Evolutionary conservation across 2,888 invertebrate species (phyloP).

Genomic region (Geotrupes spiniger): DNA sequence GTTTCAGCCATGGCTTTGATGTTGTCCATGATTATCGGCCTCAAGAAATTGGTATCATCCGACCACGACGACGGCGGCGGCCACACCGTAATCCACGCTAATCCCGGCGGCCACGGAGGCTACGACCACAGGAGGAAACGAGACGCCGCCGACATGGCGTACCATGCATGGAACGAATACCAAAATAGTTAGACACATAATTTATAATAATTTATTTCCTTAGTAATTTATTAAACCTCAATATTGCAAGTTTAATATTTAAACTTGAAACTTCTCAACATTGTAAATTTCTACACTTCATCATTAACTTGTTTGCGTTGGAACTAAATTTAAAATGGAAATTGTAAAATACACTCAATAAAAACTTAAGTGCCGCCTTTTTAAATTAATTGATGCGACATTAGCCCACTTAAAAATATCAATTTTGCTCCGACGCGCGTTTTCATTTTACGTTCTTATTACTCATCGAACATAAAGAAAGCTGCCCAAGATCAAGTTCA

Average conservation of each 20-base stretch:
- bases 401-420: slow-evolving; percentile 9
- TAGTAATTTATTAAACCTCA: not conserved
- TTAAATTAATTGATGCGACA: slow-evolving; percentile 7
- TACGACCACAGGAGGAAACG: slow-evolving; percentile 56
- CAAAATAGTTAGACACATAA: slow-evolving; percentile 28
- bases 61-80: slow-evolving; percentile 52
- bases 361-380: slow-evolving; percentile 6
- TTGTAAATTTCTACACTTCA: too few species aligned
- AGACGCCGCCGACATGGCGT: slow-evolving; percentile 47
- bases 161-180: slow-evolving; percentile 50
- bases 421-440: not conserved
- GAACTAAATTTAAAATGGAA: slow-evolving; percentile 3
- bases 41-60: slow-evolving; percentile 65
- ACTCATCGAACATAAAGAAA: slow-evolving; percentile 17
- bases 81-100: slow-evolving; percentile 55
- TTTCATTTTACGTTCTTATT: slow-evolving; percentile 11
- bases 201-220: slow-evolving; percentile 21
- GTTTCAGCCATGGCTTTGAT: slow-evolving; percentile 69
- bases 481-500: slow-evolving; percentile 39
- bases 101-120: slow-evolving; percentile 50
- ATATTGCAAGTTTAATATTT: slow-evolving; percentile 15
- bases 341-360: slow-evolving; percentile 10
- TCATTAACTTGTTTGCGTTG: too few species aligned
- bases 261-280: slow-evolving; percentile 8
- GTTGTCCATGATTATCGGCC: slow-evolving; percentile 71